Conservation (phyloP, 2,797 vertebrate species). For the Brachymystax lenok region DNA sequence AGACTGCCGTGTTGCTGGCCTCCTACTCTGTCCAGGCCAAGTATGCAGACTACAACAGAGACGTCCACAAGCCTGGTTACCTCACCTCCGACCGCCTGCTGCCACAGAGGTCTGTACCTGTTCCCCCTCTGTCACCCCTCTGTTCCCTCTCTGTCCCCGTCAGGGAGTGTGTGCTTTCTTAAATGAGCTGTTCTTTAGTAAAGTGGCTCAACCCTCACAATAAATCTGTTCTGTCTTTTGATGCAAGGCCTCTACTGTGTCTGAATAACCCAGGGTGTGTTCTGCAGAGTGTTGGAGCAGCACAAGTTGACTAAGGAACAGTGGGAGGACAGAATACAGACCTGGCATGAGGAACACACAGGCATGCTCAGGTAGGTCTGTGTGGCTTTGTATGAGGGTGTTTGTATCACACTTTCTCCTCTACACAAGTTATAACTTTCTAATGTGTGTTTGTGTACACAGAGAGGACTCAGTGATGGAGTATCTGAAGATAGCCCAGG, state of each 20-base stretch:
- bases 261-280: background rate
- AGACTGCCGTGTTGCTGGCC: slow-evolving; percentile 90
- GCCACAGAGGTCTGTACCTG: slow-evolving; percentile 81
- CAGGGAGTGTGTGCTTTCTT: background rate
- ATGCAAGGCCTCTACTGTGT: background rate
- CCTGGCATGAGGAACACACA: slow-evolving; percentile 95
- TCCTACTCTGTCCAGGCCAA: slow-evolving; percentile 94
- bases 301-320: slow-evolving; percentile 98
- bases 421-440: background rate
- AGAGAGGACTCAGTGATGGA: slow-evolving; percentile 99
- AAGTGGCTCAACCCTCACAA: background rate
- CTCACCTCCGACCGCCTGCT: slow-evolving; percentile 88
- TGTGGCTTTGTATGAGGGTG: background rate
- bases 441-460: slow-evolving; percentile 14
- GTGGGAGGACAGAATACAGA: slow-evolving; percentile 99
- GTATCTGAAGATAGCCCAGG: slow-evolving; percentile 96
- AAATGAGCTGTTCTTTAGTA: background rate
- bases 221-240: background rate
- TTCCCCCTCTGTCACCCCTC: too few relatives aligned
- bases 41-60: slow-evolving; percentile 87
- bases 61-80: slow-evolving; percentile 87
- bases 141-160: background rate
- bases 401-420: background rate
- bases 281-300: slow-evolving; percentile 90
- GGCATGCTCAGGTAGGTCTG: slow-evolving; percentile 87